Evolutionary conservation across 2,113 vertebrate species (phyloP), one percentile per base, ranked within the genome.

Genomic region (Epinephelus cyanopodus): DNA sequence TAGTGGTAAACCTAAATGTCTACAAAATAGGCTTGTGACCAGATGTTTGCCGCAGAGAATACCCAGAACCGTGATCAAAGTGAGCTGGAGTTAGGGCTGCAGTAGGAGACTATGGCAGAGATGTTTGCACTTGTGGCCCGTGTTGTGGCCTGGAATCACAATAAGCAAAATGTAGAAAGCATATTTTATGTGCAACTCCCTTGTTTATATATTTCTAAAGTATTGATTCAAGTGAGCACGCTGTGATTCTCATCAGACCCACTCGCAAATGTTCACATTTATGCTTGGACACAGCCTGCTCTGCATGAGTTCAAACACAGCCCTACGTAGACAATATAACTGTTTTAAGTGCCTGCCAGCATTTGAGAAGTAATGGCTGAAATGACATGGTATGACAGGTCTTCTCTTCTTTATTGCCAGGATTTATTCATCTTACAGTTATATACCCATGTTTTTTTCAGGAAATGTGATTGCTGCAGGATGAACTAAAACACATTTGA

Each of bases 401-500:
- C 50, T 79, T 77, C 52, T 76, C 58, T 53, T 74, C 42, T 81
- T 74, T 48, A 70, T 74, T 81, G 87, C 85, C 77, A 87, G 37
- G 69, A 77, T 83, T 25, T 84, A 69, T 91, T 89, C 15, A 9
- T 81, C 71, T 72, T 45, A 72, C 58, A 60, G 8, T 69, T 53
- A 71, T 37, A 57, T 14, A 33, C 39, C 56, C 60, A 45, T 66
- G 61, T 27, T 66, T 74, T 80, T 77, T 62, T 81, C 47, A 61
- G 57, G 78, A 86, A 62, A 61, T 39, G 19, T 15, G 45, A 86
- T 87, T 72, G 53, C 74, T 72, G 42, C 73, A 61, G 48, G 74
- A 54, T 57, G 67, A 84, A 80, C 62, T 84, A 50, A 73, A 84
- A 60, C 65, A 79, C 66, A 69, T 89, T 87, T 88, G 81, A 82